A percentile compares a stretch with the other conserved stretches of the same genome.
Evolutionary conservation across 2,797 vertebrate species (phyloP).

Genomic region (Ceyx erithaca): DNA sequence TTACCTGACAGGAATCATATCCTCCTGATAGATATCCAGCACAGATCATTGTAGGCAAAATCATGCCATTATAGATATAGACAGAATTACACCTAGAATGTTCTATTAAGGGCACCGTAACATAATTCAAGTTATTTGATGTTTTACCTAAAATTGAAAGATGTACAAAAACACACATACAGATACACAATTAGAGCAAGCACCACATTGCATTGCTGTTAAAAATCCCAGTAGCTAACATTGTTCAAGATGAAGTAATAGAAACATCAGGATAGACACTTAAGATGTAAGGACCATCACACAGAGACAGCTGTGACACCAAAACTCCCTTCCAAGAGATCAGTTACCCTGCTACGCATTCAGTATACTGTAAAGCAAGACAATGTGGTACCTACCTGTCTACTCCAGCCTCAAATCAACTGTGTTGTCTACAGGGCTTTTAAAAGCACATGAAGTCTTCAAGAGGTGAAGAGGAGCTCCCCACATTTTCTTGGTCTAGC

Average conservation of each 20-base stretch:
- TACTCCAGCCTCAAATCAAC: not conserved
- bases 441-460: not conserved
- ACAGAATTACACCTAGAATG: conserved; percentile 74
- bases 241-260: not conserved
- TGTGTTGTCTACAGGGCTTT: not conserved
- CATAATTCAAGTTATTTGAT: conserved; percentile 71
- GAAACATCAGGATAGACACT: not conserved
- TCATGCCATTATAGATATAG: conserved; percentile 73
- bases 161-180: not conserved
- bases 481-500: not conserved
- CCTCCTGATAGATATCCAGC: conserved; percentile 85
- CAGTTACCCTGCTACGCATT: not conserved
- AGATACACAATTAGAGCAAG: not conserved
- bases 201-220: not conserved
- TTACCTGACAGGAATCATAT: conserved; percentile 91
- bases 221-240: not conserved
- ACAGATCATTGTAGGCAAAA: conserved; percentile 87
- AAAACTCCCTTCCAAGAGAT: not conserved
- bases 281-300: not conserved
- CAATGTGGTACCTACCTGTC: not conserved
- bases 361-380: not conserved
- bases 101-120: conserved; percentile 75
- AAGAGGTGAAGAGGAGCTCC: not conserved
- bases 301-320: not conserved
- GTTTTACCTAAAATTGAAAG: conserved; percentile 71